Base-by-base conservation (phyloP, 2,797 vertebrate species). In the Poecilia picta region DNA sequence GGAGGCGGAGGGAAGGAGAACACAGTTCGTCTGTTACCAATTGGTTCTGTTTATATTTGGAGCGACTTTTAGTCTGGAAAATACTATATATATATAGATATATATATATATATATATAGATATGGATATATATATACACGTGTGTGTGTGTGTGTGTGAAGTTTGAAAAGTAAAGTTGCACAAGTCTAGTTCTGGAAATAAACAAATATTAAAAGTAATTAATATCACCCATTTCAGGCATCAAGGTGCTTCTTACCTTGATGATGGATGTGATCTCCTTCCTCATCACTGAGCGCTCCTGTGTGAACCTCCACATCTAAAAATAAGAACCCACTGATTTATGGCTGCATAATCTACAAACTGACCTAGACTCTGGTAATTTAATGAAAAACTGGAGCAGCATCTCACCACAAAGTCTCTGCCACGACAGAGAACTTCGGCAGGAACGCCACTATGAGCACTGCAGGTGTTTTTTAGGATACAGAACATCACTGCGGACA, bases 271-370 rank as follows among this genome's bases (percentile, higher is more conserved):
- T 82, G 1, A 99, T 94, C 89, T 99, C 98, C 87, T 99, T 99
- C 82, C 98, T 96, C 92, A 99, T 96, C 75, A 99, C 96, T 78
- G 97, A 98, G 71, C 98, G 97, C 84, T 97, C 97, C 82, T 96
- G 95, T 0, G 98, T 99, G 93, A 99, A 99, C 86, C 98, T 97
- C 98, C 98, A 99, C 97, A 99, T 98, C 98, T 99, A 78, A 43
- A 41, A 51, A 13, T 77, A 46, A 82, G 7, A 84, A 73, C 12
- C 59, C 75, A 73, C n/a, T 5, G 20, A 79, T 20, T 76, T 72
- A 59, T 7, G 51, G 74, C 45, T 73, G 45, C 5, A 43, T 46
- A 20, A 47, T 45, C 72, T 28, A 28, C 46, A 53, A 8, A 4
- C 8, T 49, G 7, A 43, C 33, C 76, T 76, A 0, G 62, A 36